Evolutionary conservation across 2,888 invertebrate genomes (phyloP), one percentile per base, ranked within the genome.

Genomic region (Lymantria monacha): DNA sequence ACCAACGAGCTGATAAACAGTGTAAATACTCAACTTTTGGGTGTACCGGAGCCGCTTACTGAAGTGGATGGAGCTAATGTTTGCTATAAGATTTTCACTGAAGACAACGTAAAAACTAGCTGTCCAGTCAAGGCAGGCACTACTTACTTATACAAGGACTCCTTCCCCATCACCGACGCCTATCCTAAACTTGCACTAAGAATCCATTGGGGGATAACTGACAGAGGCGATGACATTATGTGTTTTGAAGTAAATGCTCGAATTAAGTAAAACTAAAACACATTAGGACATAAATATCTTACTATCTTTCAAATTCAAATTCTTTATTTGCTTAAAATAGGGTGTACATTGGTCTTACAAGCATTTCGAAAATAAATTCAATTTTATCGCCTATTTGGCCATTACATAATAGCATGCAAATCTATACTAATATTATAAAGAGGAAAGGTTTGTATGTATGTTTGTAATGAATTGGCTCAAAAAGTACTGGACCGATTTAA

Each of bases 221-320:
- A 84, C 13, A 74, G 79, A 3, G 70, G 90, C 1, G 42, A 89
- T 7, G 85, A 92, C 51, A 71, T 94, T 0, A 69, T 91, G 12
- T 96, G 96, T 72, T 96, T 96, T 81, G 93, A 94, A 82, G 92
- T 95, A 40, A 93, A 93, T 1, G 94, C 94, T n/a, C 94, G 85
- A 75, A 96, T 95, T 12, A 22, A 14, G 14, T 43, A 30, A 22
- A 30, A n/a, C n/a, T n/a, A n/a, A n/a, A n/a, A n/a, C n/a, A n/a
- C n/a, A n/a, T n/a, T n/a, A n/a, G n/a, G n/a, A n/a, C n/a, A n/a
- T n/a, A n/a, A n/a, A n/a, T n/a, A n/a, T n/a, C n/a, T n/a, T n/a
- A n/a, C n/a, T n/a, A n/a, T n/a, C n/a, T n/a, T n/a, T n/a, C n/a
- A n/a, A n/a, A n/a, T n/a, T n/a, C n/a, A n/a, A n/a, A n/a, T n/a